Evolutionary conservation across 2,113 vertebrate species (phyloP).

Genomic region (Rutilus rutilus): DNA sequence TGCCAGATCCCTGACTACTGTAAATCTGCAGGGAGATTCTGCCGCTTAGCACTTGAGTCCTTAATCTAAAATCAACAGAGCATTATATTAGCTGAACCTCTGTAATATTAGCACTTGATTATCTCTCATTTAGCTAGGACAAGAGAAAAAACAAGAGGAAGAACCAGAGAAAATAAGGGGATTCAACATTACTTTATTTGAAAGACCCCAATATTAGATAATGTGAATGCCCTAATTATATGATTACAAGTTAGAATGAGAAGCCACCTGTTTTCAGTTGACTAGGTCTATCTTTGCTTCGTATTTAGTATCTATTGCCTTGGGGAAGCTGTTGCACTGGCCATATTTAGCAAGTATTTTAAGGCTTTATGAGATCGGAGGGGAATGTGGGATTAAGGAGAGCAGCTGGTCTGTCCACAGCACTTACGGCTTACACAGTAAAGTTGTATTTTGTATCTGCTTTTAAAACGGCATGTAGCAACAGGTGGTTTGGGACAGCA

Average conservation of each 20-base stretch:
- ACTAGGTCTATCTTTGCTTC: constrained; percentile 13
- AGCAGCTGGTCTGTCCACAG: constrained; percentile 32
- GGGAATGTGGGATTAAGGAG: constrained; percentile 41
- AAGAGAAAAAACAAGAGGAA: neutral
- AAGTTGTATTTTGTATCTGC: neutral
- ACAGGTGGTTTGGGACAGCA: neutral
- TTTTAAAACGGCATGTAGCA: neutral
- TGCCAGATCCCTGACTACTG: neutral
- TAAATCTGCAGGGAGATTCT: constrained; percentile 18
- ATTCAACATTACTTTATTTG: neutral
- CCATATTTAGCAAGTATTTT: constrained; percentile 41
- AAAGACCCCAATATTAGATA: neutral
- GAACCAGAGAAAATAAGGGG: neutral
- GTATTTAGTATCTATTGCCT: constrained; percentile 26
- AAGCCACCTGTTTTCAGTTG: constrained; percentile 32
- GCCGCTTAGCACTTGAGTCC: constrained; percentile 6
- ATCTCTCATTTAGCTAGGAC: constrained; percentile 12
- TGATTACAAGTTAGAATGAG: neutral
- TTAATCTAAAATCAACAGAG: constrained; percentile 36
- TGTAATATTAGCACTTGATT: constrained; percentile 32
- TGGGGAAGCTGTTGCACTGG: constrained; percentile 33
- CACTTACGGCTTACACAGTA: neutral
- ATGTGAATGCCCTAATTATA: neutral
- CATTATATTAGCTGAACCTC: constrained; percentile 19
- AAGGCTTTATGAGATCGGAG: constrained; percentile 46